Conservation (phyloP, 2,797 vertebrate species). For the Eulemur coronatus region DNA sequence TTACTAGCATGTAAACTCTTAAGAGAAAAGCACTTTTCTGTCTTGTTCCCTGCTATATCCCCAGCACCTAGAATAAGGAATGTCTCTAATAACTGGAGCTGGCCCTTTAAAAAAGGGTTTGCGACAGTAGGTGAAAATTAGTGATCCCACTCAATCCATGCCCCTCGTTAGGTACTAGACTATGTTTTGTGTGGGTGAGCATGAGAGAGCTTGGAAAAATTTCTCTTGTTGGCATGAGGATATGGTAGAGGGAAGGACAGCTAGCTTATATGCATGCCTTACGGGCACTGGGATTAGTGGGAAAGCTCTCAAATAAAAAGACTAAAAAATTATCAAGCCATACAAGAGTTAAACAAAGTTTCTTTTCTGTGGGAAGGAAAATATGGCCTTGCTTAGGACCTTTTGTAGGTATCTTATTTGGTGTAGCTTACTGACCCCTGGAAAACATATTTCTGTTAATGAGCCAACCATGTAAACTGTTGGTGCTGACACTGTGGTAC, state of each 20-base stretch:
- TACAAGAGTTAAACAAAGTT: background rate
- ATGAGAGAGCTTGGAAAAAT: background rate
- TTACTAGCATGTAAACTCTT: background rate
- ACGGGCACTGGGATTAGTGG: background rate
- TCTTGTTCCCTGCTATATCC: background rate
- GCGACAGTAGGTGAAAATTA: fast-evolving
- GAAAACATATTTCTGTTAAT: background rate
- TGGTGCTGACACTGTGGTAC: fast-evolving
- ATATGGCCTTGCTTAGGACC: background rate
- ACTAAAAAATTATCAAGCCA: background rate
- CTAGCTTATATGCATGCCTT: background rate
- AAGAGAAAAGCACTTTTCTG: background rate
- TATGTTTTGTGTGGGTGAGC: background rate
- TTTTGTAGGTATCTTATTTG: background rate
- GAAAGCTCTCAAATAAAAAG: background rate
- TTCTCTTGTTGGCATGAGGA: background rate
- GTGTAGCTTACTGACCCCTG: background rate
- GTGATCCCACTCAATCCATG: fast-evolving
- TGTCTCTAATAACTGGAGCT: background rate
- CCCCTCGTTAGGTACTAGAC: fast-evolving
- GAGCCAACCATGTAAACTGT: background rate
- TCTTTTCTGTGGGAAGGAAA: background rate
- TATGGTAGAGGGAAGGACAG: background rate
- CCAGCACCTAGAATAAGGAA: background rate
- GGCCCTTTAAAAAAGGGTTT: background rate